phyloP scores from a whole-genome alignment of 2,113 vertebrate genomes.

The Corythornis vintsioides region DNA sequence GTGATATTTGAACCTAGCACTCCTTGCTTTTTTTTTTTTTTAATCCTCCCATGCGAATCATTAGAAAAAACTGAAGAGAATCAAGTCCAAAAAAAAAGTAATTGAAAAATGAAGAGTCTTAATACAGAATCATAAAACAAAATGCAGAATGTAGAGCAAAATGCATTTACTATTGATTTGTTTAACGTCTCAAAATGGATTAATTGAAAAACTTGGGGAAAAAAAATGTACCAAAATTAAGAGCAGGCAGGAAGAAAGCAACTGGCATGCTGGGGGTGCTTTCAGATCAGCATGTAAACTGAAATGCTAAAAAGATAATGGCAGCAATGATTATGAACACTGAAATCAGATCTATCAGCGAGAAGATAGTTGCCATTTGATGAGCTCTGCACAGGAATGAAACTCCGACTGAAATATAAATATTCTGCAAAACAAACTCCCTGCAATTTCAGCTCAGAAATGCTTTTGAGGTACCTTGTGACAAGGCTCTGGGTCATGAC shows the following conservation, averaged over 20 bases:
- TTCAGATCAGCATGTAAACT: not conserved
- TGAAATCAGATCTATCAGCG: not conserved
- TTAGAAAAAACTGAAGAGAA: not conserved
- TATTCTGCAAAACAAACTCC: slow-evolving; percentile 22
- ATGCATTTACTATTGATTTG: not conserved
- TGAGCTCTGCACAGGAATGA: not conserved
- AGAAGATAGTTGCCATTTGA: not conserved
- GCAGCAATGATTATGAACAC: not conserved
- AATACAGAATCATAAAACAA: not conserved
- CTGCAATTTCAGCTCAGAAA: slow-evolving; percentile 33
- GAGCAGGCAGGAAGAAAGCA: not conserved
- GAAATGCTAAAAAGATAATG: not conserved
- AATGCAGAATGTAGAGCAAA: not conserved
- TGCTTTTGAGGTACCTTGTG: slow-evolving; percentile 67
- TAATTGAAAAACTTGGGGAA: not conserved
- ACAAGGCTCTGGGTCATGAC: slow-evolving; percentile 63
- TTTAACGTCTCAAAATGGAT: not conserved
- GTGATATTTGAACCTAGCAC: not conserved
- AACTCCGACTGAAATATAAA: not conserved
- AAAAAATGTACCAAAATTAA: not conserved
- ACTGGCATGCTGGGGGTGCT: fast-evolving
- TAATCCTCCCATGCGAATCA: not conserved
- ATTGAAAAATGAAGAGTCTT: not conserved
- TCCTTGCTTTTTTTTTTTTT: too few relatives aligned
- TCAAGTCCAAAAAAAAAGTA: not conserved